Conservation (phyloP, 1,140 invertebrate genomes). For the Metopolophium dirhodum region DNA sequence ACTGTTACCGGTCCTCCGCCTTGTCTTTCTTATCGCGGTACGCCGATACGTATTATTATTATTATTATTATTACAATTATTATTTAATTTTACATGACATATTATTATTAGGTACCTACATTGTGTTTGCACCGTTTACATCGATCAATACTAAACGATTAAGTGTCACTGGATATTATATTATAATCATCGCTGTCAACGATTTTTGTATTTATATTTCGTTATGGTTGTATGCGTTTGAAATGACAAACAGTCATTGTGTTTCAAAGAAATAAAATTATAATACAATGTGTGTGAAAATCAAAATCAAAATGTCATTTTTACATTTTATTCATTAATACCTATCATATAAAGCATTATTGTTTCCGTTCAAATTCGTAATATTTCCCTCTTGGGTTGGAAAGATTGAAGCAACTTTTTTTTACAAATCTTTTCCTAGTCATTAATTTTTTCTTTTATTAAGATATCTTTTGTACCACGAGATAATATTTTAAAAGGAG, state of each 20-base stretch:
- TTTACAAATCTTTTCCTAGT: conserved; percentile 6
- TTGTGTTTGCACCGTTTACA: background rate
- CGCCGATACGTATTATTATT: background rate
- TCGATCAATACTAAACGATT: background rate
- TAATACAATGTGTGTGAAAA: background rate
- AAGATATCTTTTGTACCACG: background rate
- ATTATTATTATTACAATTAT: background rate
- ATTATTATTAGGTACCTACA: background rate
- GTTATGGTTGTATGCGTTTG: background rate
- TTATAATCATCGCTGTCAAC: background rate
- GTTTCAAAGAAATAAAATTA: background rate
- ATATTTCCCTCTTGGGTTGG: background rate
- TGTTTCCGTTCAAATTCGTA: background rate
- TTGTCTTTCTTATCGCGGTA: background rate
- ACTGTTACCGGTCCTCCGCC: background rate
- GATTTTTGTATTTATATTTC: background rate
- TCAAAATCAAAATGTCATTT: background rate
- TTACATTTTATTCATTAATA: background rate
- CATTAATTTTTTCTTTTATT: background rate
- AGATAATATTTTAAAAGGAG: background rate
- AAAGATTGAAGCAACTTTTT: background rate
- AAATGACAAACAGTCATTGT: background rate
- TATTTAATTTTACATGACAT: background rate
- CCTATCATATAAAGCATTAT: background rate
- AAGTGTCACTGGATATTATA: background rate